Percentiles rank a stretch among this genome's conserved stretches.
Evolutionary conservation across 1,140 invertebrate genomes (phyloP).

Genomic region (Pachypsylla venusta): DNA sequence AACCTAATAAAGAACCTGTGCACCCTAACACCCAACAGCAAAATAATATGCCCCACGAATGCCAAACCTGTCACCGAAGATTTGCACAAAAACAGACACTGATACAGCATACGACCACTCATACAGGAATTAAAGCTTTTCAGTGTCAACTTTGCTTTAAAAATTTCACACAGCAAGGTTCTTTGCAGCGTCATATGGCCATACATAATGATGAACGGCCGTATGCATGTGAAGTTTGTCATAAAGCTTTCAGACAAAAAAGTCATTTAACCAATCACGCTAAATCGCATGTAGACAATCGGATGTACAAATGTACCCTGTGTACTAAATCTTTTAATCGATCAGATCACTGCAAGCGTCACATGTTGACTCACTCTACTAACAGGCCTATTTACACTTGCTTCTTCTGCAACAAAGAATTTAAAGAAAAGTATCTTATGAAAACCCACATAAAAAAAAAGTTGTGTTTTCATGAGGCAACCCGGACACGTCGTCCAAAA

Average conservation of each 20-base stretch:
- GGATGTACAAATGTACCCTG: conserved; percentile 22
- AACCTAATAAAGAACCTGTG: neutral
- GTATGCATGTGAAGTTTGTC: conserved; percentile 32
- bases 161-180: conserved; percentile 5
- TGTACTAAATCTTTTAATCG: conserved; percentile 27
- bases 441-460: neutral
- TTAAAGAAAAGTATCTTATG: conserved; percentile 4
- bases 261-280: conserved; percentile 56
- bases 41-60: conserved; percentile 37
- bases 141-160: conserved; percentile 29
- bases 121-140: conserved; percentile 31
- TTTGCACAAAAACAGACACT: conserved; percentile 29
- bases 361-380: neutral
- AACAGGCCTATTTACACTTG: neutral
- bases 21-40: neutral
- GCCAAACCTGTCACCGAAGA: conserved; percentile 35
- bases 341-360: neutral
- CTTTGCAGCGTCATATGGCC: conserved; percentile 15
- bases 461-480: conserved; percentile 1
- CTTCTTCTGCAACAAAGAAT: conserved; percentile 7
- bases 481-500: neutral
- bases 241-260: conserved; percentile 33
- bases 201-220: conserved; percentile 30
- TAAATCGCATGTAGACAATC: conserved; percentile 23
- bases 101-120: conserved; percentile 17